These are phyloP conservation scores for Rhincodon typus DNA, from an alignment of 2,797 vertebrate genomes.

Conservation along the genomic window DNA sequence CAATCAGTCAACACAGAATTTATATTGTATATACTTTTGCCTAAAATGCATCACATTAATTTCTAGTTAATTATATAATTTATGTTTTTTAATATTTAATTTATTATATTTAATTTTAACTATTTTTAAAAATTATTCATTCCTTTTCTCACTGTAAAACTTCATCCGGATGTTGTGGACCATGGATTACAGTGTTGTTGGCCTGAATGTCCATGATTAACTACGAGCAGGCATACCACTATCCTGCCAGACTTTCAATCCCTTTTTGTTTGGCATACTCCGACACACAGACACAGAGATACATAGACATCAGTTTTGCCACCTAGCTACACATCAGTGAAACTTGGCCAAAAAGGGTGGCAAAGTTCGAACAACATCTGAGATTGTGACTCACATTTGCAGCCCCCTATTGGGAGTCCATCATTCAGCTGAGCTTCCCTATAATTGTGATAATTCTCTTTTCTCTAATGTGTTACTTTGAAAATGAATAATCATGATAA, in stretches of 20 bases:
- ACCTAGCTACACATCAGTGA: constrained; percentile 1
- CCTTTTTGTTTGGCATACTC: background rate
- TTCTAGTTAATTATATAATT: background rate
- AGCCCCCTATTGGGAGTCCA: constrained; percentile 9
- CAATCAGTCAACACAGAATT: background rate
- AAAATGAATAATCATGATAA: constrained; percentile 33
- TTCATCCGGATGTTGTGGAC: background rate
- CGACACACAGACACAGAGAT: background rate
- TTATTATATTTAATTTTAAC: too few relatives aligned
- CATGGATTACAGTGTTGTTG: background rate
- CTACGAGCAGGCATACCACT: background rate
- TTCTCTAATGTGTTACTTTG: constrained; percentile 21
- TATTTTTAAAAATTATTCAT: background rate
- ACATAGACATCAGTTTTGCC: background rate
- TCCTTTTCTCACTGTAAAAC: background rate
- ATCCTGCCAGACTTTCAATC: background rate
- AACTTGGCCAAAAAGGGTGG: constrained; percentile 1
- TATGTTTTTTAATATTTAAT: too few relatives aligned
- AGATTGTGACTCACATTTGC: constrained; percentile 5
- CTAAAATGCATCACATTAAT: background rate
- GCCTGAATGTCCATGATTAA: background rate
- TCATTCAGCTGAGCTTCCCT: constrained; percentile 24
- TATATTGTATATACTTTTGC: background rate
- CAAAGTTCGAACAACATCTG: constrained; percentile 18
- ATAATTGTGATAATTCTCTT: constrained; percentile 30